Conservation (phyloP, 2,113 vertebrate species). For the Vicugna pacos region DNA sequence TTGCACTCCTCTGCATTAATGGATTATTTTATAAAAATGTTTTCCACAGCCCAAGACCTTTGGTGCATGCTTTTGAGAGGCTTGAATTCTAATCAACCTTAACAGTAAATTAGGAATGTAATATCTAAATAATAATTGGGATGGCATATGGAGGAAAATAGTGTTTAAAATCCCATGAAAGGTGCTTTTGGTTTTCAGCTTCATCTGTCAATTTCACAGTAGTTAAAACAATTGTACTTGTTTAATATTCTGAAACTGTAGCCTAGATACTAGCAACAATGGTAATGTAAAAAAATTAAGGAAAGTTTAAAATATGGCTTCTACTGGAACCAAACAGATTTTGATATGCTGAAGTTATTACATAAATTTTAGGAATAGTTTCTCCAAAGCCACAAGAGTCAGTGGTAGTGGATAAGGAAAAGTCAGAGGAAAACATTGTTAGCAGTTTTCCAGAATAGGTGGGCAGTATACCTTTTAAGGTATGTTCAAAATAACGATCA, state of each 20-base stretch:
- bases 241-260: slow-evolving; percentile 91
- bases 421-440: slow-evolving; percentile 35
- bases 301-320: slow-evolving; percentile 22
- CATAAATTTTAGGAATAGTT: background rate
- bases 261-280: slow-evolving; percentile 81
- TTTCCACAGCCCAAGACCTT: slow-evolving; percentile 99
- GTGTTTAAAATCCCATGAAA: slow-evolving; percentile 95
- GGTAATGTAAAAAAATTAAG: slow-evolving; percentile 74
- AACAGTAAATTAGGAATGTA: slow-evolving; percentile 99
- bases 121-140: slow-evolving; percentile 98
- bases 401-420: background rate
- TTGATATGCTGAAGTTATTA: slow-evolving; percentile 52
- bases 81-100: slow-evolving; percentile 99
- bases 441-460: background rate
- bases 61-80: slow-evolving; percentile 97
- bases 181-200: slow-evolving; percentile 92
- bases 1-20: slow-evolving; percentile 99
- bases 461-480: slow-evolving; percentile 21
- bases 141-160: slow-evolving; percentile 95
- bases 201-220: slow-evolving; percentile 94
- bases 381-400: slow-evolving; percentile 22
- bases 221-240: slow-evolving; percentile 93
- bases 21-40: slow-evolving; percentile 99
- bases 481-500: background rate
- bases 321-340: slow-evolving; percentile 53